phyloP scores from a whole-genome alignment of 2,113 vertebrate species.

The Lota lota region DNA sequence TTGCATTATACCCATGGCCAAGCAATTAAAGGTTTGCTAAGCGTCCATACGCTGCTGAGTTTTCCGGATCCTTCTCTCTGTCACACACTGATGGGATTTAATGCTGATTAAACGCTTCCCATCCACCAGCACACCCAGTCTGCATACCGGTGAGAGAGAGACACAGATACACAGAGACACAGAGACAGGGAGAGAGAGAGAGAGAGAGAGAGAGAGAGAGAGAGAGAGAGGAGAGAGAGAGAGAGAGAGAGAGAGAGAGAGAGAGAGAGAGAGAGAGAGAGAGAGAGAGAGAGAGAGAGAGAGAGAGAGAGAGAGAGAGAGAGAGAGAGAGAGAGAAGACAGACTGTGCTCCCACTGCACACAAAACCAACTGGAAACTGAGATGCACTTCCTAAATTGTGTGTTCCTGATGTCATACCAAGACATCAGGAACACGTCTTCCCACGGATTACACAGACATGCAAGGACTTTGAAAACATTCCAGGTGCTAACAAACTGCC shows the following conservation, averaged over 20 bases:
- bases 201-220: constrained; percentile 10
- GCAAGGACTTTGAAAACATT: too few species aligned
- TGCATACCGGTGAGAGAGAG: not conserved
- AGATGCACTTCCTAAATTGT: too few species aligned
- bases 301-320: constrained; percentile 33
- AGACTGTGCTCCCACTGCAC: too few species aligned
- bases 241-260: not conserved
- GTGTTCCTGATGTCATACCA: too few species aligned
- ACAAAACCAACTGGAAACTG: too few species aligned
- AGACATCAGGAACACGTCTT: too few species aligned
- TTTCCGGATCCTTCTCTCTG: constrained; percentile 21
- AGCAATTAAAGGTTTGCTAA: constrained; percentile 34
- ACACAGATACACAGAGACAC: constrained; percentile 24
- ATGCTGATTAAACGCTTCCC: constrained; percentile 39
- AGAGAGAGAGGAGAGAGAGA: constrained; percentile 9
- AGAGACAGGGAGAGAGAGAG: constrained; percentile 35
- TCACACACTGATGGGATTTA: constrained; percentile 42
- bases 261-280: not conserved
- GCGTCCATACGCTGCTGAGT: constrained; percentile 15
- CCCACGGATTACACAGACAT: too few species aligned
- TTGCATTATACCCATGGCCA: constrained; percentile 22
- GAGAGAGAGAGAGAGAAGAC: not conserved
- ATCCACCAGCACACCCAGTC: constrained; percentile 15
- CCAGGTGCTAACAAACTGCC: too few species aligned
- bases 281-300: constrained; percentile 3